Base-by-base conservation (phyloP, 1,140 invertebrate species). In the Aricia agestis region DNA sequence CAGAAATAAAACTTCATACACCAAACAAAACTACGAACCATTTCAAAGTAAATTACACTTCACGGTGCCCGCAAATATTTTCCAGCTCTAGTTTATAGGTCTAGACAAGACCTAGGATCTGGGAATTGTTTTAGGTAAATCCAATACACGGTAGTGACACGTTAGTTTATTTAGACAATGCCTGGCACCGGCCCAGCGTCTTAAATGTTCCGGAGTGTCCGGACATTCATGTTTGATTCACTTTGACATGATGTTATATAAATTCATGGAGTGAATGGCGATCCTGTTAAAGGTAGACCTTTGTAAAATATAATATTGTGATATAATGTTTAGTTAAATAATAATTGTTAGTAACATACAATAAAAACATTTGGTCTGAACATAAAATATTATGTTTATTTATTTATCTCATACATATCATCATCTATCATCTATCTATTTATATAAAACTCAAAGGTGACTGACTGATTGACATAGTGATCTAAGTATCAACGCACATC, bases 51-150 rank as follows among this genome's bases (percentile, higher is more conserved):
- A 63, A 63, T 63, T 19, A 19, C 58, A 59, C 6, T 9, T 59
- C 18, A 59, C 59, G 59, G 18, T 13, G 31, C 0, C 59, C 18
- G 59, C 59, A 63, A 63, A 63, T 63, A 63, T 63, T 63, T 19
- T 63, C 59, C 10, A 63, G 59, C n/a, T 63, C 58, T 59, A 18
- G 59, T 63, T 63, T 63, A 63, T 63, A 17, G 18, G 59, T 63
- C 59, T 63, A 52, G 45, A 52, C 45, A 13, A 63, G 59, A 63
- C 19, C 18, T 63, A 7, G 18, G 59, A 11, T 63, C 45, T 52
- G 11, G 59, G 59, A 63, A 63, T 63, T 63, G 59, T 63, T 63
- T 63, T 63, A 63, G 59, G 59, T 63, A 63, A 63, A 63, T 63
- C 59, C 59, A 63, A 63, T 63, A 25, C 59, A 63, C 59, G 59